These are phyloP conservation scores for Myopa testacea DNA, from an alignment of 2,888 invertebrate species.

Conservation along the genomic window DNA sequence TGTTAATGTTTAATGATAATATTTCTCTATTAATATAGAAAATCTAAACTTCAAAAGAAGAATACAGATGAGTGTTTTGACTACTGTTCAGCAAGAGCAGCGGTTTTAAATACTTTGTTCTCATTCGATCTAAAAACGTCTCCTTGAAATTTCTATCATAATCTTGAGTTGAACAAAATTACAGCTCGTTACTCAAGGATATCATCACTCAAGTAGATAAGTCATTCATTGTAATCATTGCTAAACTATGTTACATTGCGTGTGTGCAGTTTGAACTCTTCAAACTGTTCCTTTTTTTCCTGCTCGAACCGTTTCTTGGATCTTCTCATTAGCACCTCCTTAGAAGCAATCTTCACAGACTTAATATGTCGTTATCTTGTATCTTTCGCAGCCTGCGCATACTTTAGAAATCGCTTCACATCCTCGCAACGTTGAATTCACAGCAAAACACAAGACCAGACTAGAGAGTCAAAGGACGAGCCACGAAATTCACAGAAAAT, in stretches of 20 bases:
- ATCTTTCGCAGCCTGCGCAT: neutral
- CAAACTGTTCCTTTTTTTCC: no score
- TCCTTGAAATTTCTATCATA: no score
- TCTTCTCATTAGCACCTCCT: constrained; percentile 30
- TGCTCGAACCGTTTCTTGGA: neutral
- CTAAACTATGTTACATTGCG: no score
- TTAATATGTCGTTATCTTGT: neutral
- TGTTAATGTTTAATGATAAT: no score
- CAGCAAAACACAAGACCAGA: neutral
- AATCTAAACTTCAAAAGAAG: no score
- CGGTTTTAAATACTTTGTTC: no score
- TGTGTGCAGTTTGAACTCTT: no score
- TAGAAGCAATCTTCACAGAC: constrained; percentile 3
- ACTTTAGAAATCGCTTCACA: constrained; percentile 24
- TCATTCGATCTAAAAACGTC: no score
- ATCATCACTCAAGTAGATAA: neutral
- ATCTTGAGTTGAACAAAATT: neutral
- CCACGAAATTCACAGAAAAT: constrained; percentile 49
- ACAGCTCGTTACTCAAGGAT: neutral
- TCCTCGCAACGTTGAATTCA: neutral
- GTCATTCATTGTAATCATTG: no score
- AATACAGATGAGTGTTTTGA: no score
- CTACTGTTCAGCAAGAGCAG: no score
- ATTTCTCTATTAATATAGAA: no score
- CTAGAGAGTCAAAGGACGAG: neutral